Base-by-base conservation (phyloP, 2,797 vertebrate species). In the Hephaestus fuliginosus region DNA sequence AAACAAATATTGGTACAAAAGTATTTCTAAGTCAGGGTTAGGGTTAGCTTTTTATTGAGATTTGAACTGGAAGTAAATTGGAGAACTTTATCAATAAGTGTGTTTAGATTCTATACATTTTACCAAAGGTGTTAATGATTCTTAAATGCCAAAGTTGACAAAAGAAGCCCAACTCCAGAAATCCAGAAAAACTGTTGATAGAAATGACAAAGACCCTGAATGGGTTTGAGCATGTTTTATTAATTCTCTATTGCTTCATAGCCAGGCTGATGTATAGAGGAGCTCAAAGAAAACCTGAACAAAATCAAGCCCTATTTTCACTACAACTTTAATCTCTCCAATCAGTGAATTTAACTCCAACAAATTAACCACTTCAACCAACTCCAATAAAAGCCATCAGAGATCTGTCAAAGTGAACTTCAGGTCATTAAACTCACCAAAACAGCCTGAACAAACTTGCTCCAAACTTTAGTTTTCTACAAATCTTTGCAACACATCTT, bases 221-320 rank as follows among this genome's bases (percentile, higher is more conserved):
- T 76, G n/a, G 71, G 48, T 83, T 88, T 82, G 68, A 86, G 84
- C 82, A 89, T 65, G 70, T 85, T 93, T 94, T 93, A 92, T 92
- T 94, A 30, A 49, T 78, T 90, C 67, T 85, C 56, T 81, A 72
- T 82, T 70, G 48, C 74, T 83, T 87, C 43, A 70, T 64, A 68
- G 30, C 57, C 57, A 62, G 11, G 66, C 36, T 77, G 71, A 49
- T 85, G 55, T 76, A 82, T 80, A 82, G 52, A 69, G 65, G n/a
- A 13, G 5, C 44, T 82, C 36, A 70, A 80, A 84, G 65, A 73
- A 55, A 66, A 78, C 73, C 49, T 64, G 9, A 64, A 77, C 48
- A 51, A n/a, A 4, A 64, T 52, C 53, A 49, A 9, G 2, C 68
- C 49, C 48, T 55, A 30, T 33, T 49, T 61, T 57, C 20, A 17